Evolutionary conservation across 2,797 vertebrate genomes (phyloP).

Genomic region (Chiloscyllium punctatum): DNA sequence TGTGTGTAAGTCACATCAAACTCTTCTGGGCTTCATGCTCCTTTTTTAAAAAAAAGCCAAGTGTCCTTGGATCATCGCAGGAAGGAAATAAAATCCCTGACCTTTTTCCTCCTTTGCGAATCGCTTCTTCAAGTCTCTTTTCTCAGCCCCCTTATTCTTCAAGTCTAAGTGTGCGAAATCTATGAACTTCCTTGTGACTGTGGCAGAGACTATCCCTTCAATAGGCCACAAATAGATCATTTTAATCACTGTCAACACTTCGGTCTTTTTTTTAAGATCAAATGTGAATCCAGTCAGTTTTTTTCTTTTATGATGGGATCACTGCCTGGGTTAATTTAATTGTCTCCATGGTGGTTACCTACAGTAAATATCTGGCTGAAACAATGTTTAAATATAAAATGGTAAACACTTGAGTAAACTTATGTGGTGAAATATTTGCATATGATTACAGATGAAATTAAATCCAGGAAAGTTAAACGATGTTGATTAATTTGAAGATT

Average conservation of each 20-base stretch:
- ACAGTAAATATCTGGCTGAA: neutral
- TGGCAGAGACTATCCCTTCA: neutral
- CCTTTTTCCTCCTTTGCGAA: neutral
- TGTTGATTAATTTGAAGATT: neutral
- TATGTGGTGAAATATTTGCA: neutral
- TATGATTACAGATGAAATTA: neutral
- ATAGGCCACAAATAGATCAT: neutral
- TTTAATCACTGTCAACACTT: neutral
- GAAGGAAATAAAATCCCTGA: neutral
- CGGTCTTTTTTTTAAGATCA: neutral
- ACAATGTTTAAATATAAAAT: neutral
- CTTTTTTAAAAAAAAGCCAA: neutral
- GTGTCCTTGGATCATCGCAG: too few species aligned
- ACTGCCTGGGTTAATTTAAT: neutral
- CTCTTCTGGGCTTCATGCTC: neutral
- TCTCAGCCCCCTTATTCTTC: neutral
- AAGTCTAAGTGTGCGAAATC: neutral
- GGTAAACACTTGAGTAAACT: neutral
- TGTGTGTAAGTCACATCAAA: neutral
- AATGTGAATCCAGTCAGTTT: neutral
- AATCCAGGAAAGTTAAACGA: neutral
- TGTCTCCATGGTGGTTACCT: neutral
- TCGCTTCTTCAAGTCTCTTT: neutral
- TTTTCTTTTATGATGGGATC: neutral
- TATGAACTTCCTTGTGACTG: neutral